Evolutionary conservation across 2,113 vertebrate genomes (phyloP), one percentile per base, ranked within the genome.

Genomic region (Tricholaema leucomelas): DNA sequence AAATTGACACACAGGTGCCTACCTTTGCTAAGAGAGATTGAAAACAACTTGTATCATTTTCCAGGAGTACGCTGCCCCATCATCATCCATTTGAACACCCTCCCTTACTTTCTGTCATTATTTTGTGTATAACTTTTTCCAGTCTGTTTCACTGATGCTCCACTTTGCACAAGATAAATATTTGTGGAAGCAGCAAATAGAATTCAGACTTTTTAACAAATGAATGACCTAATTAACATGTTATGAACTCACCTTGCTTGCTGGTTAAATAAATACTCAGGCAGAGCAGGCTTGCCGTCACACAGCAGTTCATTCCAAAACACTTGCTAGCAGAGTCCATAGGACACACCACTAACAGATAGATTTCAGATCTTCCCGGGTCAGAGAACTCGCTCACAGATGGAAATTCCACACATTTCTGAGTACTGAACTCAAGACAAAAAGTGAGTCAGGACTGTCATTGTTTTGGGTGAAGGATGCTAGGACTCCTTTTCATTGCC

Each of bases 181-280:
- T 48, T 64, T 11, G 35, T 31, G 8, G 50, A 0, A 84, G 56
- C 12, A 70, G 44, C 35, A 77, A 92, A 84, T 4, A 35, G 17
- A 91, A 89, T 74, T n/a, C 61, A 63, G 65, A 77, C 84, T 70
- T 84, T 88, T 59, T 79, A 67, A 79, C 24, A 79, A 75, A 74
- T 23, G 5, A 77, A 52, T 73, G 28, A 5, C 30, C 33, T 92
- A 72, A 64, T 19, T n/a, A 36, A 83, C 23, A 46, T 5, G 12
- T 31, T 70, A 23, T 21, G 15, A 73, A 65, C 6, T 61, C 33
- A 52, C 73, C 12, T 61, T 56, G n/a, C 46, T 56, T 25, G 25
- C 27, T 58, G n/a, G 12, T 19, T 76, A 38, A 76, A 52, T 36
- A 81, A 91, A 54, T 56, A 35, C 5, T 56, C 24, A 46, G 63